phyloP scores from a whole-genome alignment of 2,797 vertebrate genomes.

The Poecilia picta region DNA sequence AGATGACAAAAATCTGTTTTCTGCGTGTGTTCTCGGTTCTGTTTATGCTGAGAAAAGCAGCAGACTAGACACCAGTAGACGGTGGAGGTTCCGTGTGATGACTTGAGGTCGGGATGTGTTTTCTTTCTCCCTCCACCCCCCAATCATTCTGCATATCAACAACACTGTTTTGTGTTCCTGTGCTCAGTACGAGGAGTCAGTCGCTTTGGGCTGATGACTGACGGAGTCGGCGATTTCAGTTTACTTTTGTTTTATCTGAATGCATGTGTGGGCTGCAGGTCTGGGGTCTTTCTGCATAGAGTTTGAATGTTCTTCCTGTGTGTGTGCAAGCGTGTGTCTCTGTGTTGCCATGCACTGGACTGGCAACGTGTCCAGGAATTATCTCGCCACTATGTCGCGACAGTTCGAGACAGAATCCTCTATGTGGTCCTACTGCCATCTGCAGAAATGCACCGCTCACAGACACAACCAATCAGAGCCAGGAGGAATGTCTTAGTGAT shows the following conservation, averaged over 20 bases:
- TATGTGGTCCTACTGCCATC: too few species aligned
- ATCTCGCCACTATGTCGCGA: too few species aligned
- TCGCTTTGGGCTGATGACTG: slow-evolving; percentile 37
- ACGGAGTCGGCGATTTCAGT: slow-evolving; percentile 46
- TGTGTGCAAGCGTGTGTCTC: neutral
- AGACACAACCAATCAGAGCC: too few species aligned
- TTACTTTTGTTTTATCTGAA: slow-evolving; percentile 5
- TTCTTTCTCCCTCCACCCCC: slow-evolving; percentile 11
- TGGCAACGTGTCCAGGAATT: too few species aligned
- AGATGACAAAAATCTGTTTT: slow-evolving; percentile 61
- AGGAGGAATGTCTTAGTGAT: too few species aligned
- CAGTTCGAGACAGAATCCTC: too few species aligned
- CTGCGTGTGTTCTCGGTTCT: slow-evolving; percentile 65
- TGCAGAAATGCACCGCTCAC: too few species aligned
- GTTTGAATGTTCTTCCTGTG: neutral
- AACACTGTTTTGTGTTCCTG: slow-evolving; percentile 20
- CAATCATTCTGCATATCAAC: slow-evolving; percentile 59
- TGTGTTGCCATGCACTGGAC: neutral
- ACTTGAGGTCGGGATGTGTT: slow-evolving; percentile 51
- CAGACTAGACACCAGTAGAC: slow-evolving; percentile 62
- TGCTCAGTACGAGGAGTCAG: slow-evolving; percentile 46
- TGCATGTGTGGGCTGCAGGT: neutral
- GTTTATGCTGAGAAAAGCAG: slow-evolving; percentile 66
- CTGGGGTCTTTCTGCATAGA: neutral
- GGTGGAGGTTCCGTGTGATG: slow-evolving; percentile 61